Percentiles rank a stretch among this genome's conserved stretches.
These are phyloP conservation scores for Petaurus breviceps DNA, from an alignment of 2,113 vertebrate species.

Conservation along the genomic window DNA sequence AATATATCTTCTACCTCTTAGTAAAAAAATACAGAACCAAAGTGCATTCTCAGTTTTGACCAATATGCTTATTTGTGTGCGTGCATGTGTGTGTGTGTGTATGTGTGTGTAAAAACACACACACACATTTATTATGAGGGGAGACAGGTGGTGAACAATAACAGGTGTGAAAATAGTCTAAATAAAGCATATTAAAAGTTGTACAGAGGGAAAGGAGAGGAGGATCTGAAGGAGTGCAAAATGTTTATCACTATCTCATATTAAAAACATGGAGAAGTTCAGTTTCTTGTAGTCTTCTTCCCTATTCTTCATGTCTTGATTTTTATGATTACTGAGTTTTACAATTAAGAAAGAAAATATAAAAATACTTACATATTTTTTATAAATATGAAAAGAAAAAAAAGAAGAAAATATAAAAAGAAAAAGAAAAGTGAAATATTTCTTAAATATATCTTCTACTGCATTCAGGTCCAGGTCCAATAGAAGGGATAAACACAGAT, in stretches of 20 bases:
- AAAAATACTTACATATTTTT: no score
- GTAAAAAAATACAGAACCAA: no score
- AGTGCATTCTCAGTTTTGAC: no score
- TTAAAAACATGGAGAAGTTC: background rate
- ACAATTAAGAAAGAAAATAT: background rate
- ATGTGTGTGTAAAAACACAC: no score
- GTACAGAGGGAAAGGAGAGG: background rate
- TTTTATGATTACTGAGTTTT: background rate
- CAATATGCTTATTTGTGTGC: no score
- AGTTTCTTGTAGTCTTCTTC: background rate
- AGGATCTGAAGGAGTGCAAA: background rate
- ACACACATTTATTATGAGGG: no score
- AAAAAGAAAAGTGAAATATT: background rate
- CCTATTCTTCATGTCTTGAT: background rate
- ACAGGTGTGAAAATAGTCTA: background rate
- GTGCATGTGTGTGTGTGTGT: no score
- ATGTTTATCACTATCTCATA: background rate
- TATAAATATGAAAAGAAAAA: no score
- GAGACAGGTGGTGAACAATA: no score
- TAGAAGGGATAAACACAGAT: background rate
- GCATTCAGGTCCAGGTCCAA: background rate
- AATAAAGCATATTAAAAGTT: background rate
- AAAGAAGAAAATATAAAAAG: no score
- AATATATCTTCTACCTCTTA: no score
- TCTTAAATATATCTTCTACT: background rate